phyloP scores from a whole-genome alignment of 2,113 vertebrate species.

The Corvus moneduloides region DNA sequence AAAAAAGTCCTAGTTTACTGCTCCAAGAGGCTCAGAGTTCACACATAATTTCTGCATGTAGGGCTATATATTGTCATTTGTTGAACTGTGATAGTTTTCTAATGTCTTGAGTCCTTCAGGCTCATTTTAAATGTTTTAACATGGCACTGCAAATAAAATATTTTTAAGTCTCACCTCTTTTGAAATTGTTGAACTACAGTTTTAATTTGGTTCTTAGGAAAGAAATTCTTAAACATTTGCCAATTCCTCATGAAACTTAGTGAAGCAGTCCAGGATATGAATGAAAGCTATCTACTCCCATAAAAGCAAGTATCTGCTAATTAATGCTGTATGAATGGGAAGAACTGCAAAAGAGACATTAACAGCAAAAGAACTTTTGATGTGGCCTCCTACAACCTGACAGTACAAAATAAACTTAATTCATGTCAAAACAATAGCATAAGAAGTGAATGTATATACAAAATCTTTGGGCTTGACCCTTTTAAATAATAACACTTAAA shows the following conservation, averaged over 20 bases:
- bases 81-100: not conserved
- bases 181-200: not conserved
- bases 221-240: not conserved
- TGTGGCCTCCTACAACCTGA: not conserved
- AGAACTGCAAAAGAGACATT: not conserved
- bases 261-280: not conserved
- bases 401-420: not conserved
- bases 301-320: not conserved
- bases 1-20: not conserved
- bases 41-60: not conserved
- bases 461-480: not conserved
- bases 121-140: not conserved
- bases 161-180: not conserved
- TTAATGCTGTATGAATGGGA: not conserved
- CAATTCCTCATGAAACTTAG: not conserved
- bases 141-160: not conserved
- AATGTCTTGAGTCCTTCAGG: not conserved
- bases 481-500: not conserved
- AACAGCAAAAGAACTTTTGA: not conserved
- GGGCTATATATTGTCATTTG: not conserved
- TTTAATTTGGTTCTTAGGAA: not conserved
- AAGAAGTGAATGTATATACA: not conserved
- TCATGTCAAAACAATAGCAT: constrained; percentile 24
- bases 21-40: not conserved
- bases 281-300: not conserved